Percentiles rank a stretch among this genome's conserved stretches.
Evolutionary conservation across 2,797 vertebrate genomes (phyloP).

Genomic region (Hoplostethus atlanticus): DNA sequence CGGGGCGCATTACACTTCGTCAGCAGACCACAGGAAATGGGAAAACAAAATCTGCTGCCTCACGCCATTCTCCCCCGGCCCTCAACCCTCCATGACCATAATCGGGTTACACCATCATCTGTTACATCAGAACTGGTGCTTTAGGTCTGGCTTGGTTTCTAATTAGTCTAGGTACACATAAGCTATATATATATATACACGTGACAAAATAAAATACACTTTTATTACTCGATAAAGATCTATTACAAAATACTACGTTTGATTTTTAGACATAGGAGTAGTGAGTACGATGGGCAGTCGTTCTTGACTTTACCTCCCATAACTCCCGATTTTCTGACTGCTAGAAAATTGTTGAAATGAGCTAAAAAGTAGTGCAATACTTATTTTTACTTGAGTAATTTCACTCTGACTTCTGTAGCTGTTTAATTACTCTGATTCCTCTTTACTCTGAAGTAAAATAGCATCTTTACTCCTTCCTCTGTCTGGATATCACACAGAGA

Average conservation of each 20-base stretch:
- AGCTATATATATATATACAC: not conserved
- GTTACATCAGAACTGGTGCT: conserved; percentile 47
- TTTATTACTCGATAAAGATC: no score
- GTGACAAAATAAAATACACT: conserved; percentile 10
- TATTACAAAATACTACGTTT: no score
- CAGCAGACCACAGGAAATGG: conserved; percentile 80
- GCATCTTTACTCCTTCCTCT: conserved; percentile 54
- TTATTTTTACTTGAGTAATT: not conserved
- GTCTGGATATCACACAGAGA: conserved; percentile 54
- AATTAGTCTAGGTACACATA: conserved; percentile 7
- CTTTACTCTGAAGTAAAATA: conserved; percentile 61
- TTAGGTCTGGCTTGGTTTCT: conserved; percentile 12
- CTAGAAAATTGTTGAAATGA: not conserved
- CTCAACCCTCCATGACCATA: conserved; percentile 57
- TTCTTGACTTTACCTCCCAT: no score
- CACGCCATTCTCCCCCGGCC: conserved; percentile 56
- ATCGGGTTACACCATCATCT: conserved; percentile 65
- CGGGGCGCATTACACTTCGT: conserved; percentile 75
- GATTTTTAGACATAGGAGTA: no score
- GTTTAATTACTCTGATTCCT: conserved; percentile 28
- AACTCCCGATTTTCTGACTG: no score
- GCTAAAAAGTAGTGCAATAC: not conserved
- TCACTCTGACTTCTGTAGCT: conserved; percentile 31
- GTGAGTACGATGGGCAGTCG: no score
- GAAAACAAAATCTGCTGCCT: conserved; percentile 77